These are phyloP conservation scores for Diaprepes abbreviatus DNA, from an alignment of 2,888 invertebrate genomes.

Conservation along the genomic window DNA sequence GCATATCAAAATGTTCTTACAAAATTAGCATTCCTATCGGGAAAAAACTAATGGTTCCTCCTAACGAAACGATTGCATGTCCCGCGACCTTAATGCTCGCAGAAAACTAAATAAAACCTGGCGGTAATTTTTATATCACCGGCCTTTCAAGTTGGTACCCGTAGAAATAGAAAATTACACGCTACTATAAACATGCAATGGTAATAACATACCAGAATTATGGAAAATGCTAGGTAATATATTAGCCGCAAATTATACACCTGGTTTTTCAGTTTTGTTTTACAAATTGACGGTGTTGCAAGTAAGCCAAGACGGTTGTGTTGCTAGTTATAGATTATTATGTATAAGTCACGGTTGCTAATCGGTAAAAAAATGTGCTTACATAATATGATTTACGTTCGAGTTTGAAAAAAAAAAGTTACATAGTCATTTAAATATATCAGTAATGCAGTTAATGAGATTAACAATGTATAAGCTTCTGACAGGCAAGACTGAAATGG, in stretches of 20 bases:
- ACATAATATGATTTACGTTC: too few species aligned
- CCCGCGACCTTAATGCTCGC: constrained; percentile 1
- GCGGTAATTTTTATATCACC: constrained; percentile 12
- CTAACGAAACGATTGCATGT: not conserved
- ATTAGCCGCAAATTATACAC: constrained; percentile 35
- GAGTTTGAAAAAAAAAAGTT: too few species aligned
- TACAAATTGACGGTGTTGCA: constrained; percentile 38
- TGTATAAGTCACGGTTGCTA: constrained; percentile 20
- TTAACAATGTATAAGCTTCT: too few species aligned
- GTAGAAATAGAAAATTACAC: constrained; percentile 45
- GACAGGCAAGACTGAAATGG: too few species aligned
- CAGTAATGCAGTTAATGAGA: too few species aligned
- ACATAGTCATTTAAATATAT: too few species aligned
- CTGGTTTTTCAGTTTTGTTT: constrained; percentile 30
- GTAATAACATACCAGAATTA: constrained; percentile 44
- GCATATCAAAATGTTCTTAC: too few species aligned
- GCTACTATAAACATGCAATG: constrained; percentile 40
- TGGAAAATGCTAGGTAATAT: constrained; percentile 40
- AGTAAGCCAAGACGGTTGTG: constrained; percentile 4
- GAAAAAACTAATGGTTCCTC: not conserved
- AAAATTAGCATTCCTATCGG: too few species aligned
- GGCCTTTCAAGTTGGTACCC: constrained; percentile 11
- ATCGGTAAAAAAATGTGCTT: too few species aligned
- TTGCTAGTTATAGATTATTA: constrained; percentile 17
- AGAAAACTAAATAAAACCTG: not conserved